Conservation (phyloP, 2,888 invertebrate species). For the Leptinotarsa haldemani region DNA sequence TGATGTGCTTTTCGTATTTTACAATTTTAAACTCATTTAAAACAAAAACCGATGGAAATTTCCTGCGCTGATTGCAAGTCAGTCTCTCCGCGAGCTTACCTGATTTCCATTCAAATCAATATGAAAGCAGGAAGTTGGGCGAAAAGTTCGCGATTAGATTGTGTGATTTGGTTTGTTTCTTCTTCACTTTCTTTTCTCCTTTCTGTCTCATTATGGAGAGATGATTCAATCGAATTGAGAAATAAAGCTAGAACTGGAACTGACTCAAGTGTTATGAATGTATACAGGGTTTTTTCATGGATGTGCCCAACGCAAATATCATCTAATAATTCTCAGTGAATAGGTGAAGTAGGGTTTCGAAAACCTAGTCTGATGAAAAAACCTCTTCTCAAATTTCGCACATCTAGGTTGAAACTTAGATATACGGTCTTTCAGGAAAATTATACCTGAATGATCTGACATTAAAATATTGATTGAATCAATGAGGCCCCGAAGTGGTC, state of each 20-base stretch:
- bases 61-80: slow-evolving; percentile 31
- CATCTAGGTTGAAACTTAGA: too few species aligned
- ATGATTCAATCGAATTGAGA: not conserved
- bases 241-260: not conserved
- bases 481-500: too few species aligned
- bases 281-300: too few species aligned
- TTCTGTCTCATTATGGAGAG: not conserved
- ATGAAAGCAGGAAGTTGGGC: slow-evolving; percentile 20
- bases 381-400: too few species aligned
- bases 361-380: too few species aligned
- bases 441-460: too few species aligned
- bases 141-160: slow-evolving; percentile 21
- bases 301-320: not conserved
- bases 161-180: slow-evolving; percentile 26
- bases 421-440: too few species aligned
- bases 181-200: slow-evolving; percentile 11
- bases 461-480: too few species aligned
- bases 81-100: slow-evolving; percentile 20
- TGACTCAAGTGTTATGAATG: not conserved
- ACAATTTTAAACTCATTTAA: slow-evolving; percentile 34
- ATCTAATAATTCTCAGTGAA: too few species aligned
- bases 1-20: slow-evolving; percentile 34
- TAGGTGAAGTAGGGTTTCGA: too few species aligned
- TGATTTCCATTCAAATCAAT: slow-evolving; percentile 29
- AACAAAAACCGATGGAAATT: slow-evolving; percentile 35